Evolutionary conservation across 2,888 invertebrate genomes (phyloP), one percentile per base, ranked within the genome.

Genomic region (Melinaea menophilus): DNA sequence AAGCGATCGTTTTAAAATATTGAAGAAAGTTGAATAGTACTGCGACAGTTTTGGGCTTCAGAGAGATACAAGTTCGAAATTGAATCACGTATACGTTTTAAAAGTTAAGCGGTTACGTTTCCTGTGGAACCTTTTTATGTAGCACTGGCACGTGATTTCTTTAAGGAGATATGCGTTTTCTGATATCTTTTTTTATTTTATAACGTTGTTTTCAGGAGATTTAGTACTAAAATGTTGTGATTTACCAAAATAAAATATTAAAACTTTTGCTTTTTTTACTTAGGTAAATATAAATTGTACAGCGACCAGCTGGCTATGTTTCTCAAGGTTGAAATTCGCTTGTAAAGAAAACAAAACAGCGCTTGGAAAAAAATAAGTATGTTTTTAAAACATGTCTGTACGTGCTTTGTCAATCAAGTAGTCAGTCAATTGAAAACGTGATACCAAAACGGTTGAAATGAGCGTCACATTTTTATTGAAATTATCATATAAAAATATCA

Each of bases 21-120:
- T 81, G 78, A 80, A 79, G 75, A 75, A 83, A 86, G 79, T 86
- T 84, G 81, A 82, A 85, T 83, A 82, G 81, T 81, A 78, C 75
- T 73, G 80, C 75, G 84, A 82, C 88, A 85, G 85, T 86, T 86
- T 85, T 85, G 77, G 79, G 77, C 77, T 79, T 74, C 77, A 75
- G 70, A 77, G 78, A 84, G 82, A 85, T 82, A 84, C 83, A 87
- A 86, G 84, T 87, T 84, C 80, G 77, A 86, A 89, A 90, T 90
- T 89, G 89, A 88, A 89, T 89, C 90, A 89, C 89, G 90, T 89
- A 88, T 85, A 84, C 83, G 84, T 85, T 88, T 89, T 88, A 88
- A 88, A 90, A 89, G 87, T 90, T 88, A 88, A 88, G 86, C 85
- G 85, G 85, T 88, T 85, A 84, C 86, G 81, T 84, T 84, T 83